Evolutionary conservation across 2,888 invertebrate species (phyloP), one percentile per base, ranked within the genome.

Genomic region (Drosophila sordidapex): DNA sequence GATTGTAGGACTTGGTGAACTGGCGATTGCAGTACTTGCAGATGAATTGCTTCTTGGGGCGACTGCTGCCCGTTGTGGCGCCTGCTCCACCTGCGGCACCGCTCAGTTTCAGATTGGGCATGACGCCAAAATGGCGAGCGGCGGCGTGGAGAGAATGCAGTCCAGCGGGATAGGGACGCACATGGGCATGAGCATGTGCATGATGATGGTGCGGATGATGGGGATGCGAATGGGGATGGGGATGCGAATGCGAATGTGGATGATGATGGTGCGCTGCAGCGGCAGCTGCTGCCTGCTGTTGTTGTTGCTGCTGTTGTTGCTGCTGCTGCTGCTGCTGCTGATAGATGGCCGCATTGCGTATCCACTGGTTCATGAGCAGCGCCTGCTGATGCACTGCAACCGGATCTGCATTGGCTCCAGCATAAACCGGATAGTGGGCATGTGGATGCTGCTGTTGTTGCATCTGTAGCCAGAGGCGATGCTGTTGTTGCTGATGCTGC

Each of bases 1-100:
- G 95, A 93, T 99, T 99, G 95, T 99, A 99, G 57, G 98, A 98
- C 93, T 99, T 99, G 79, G 99, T 99, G 94, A 99, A 99, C 92
- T 99, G 98, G 43, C 99, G 95, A 92, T 97, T 97, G 94, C 99
- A 99, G 94, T 97, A 99, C 94, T 98, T 98, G 95, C 99, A 99
- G 91, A 99, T 99, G 94, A 98, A 99, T 94, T 99, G 96, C 85
- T 96, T 96, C 93, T 96, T 96, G 54, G 96, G 96, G 76, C 96
- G 94, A 38, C 94, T 94, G 83, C 95, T 95, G 57, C 94, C 94
- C 5, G 93, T 94, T 15, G 76, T 64, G 4, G 76, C 70, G 10
- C 74, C 46, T 7, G 70, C 68, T 0, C 67, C 83, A 0, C 94
- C 94, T 21, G 65, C 75, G 13, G 65, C 69, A 1, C 62, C 80